Evolutionary conservation across 2,888 invertebrate species (phyloP).

Genomic region (Sarcophaga carnaria): DNA sequence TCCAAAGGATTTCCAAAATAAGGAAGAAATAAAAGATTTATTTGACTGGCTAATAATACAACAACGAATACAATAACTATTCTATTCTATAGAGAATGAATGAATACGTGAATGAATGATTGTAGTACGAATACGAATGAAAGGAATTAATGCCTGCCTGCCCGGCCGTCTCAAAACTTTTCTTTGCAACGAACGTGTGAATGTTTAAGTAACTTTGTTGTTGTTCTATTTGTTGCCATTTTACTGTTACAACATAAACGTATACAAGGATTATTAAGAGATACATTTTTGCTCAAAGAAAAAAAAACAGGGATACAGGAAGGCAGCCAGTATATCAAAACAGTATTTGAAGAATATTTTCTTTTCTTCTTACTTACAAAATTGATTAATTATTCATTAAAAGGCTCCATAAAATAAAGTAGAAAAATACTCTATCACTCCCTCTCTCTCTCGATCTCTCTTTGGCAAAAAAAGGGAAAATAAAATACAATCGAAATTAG

Average conservation of each 20-base stretch:
- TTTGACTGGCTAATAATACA: constrained; percentile 60
- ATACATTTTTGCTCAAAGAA: not conserved
- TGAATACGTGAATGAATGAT: not conserved
- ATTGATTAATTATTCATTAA: constrained; percentile 66
- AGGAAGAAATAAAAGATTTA: constrained; percentile 54
- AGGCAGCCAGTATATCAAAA: not conserved
- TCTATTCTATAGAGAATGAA: not conserved
- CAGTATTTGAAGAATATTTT: constrained; percentile 36
- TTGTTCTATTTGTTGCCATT: not conserved
- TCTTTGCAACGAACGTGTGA: not conserved
- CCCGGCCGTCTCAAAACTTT: not conserved
- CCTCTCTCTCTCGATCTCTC: too few relatives aligned
- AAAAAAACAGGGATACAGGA: not conserved
- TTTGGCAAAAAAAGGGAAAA: not conserved
- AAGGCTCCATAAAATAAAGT: constrained; percentile 42
- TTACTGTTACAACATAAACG: too few relatives aligned
- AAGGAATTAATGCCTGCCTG: not conserved
- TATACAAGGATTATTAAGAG: constrained; percentile 23
- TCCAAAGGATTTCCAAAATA: constrained; percentile 32
- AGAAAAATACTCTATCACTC: not conserved
- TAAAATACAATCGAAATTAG: constrained; percentile 32
- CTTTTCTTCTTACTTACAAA: constrained; percentile 21
- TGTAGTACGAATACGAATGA: not conserved
- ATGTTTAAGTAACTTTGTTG: constrained; percentile 12
- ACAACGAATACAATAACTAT: not conserved